These are phyloP conservation scores for Tenualosa ilisha DNA, from an alignment of 2,797 vertebrate species.

Conservation along the genomic window DNA sequence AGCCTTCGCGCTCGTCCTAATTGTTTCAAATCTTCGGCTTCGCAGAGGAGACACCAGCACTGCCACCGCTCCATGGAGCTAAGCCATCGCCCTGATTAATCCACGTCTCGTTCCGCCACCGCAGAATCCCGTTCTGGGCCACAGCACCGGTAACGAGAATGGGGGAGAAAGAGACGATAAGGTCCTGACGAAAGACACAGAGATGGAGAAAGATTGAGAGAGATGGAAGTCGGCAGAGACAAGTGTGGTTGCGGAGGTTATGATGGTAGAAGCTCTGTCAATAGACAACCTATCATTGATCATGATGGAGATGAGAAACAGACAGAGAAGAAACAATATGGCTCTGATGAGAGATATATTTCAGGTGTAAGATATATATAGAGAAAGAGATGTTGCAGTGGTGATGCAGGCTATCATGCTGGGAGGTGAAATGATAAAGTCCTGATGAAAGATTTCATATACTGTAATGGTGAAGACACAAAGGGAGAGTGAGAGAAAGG, in stretches of 20 bases:
- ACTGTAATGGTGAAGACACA: background rate
- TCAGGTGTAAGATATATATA: too few relatives aligned
- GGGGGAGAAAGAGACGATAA: background rate
- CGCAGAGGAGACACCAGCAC: background rate
- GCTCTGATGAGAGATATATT: too few relatives aligned
- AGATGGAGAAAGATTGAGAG: too few relatives aligned
- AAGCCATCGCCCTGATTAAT: background rate
- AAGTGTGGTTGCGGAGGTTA: background rate
- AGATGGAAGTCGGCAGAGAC: too few relatives aligned
- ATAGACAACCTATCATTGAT: background rate
- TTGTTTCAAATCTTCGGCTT: constrained; percentile 3
- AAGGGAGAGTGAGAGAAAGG: background rate
- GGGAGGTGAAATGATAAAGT: background rate
- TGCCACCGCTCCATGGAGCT: background rate
- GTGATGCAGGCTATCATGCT: background rate
- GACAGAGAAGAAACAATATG: background rate
- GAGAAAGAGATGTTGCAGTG: background rate
- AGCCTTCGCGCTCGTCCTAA: background rate
- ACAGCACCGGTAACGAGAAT: background rate
- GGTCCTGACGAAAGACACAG: background rate
- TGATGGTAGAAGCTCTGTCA: background rate
- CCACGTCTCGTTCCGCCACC: background rate
- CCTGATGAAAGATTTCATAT: background rate
- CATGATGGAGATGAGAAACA: background rate
- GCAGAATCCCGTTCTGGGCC: background rate